Base-by-base conservation (phyloP, 2,113 vertebrate species). In the Kryptolebias marmoratus region DNA sequence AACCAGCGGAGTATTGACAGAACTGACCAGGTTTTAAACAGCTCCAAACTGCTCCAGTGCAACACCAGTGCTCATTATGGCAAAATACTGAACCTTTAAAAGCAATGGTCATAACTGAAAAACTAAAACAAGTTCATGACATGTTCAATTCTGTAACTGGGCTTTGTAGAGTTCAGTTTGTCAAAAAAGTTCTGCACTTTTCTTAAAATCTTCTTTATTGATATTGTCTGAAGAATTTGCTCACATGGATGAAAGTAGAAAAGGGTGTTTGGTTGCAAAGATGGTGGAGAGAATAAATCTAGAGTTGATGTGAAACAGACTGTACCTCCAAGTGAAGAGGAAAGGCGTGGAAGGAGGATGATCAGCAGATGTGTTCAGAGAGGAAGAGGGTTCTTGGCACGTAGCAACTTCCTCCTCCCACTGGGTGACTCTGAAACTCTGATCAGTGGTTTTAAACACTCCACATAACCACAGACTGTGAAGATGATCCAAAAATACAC, bases 371-470 rank as follows among this genome's bases (percentile, higher is more conserved):
- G 55, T 48, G 53, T 64, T 49, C 59, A 55, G 28, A 68, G 36
- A 61, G 45, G 63, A 60, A 28, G 42, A 59, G 16, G 50, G 47
- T 55, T 58, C 12, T 71, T 64, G 45, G 56, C 56, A 67, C n/a
- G 15, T 49, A 71, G 45, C 65, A 60, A 56, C 60, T 56, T 63
- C 53, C 6, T 45, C 58, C 44, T 57, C 75, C 79, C 69, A 54
- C 58, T 47, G 72, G 62, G 63, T 61, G 71, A 5, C 22, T 14
- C 12, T 0, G 11, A 30, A 47, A 61, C 50, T 73, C 45, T 72
- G 68, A 79, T 79, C 66, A 53, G 72, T 28, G 48, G 49, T 69
- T 73, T 73, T 74, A 79, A 73, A 74, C 58, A 48, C 70, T 74
- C 69, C 63, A 12, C 58, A 15, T 64, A 64, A 44, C 47, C 47